Percentiles rank a stretch among this genome's conserved stretches.
phyloP scores from a whole-genome alignment of 2,113 vertebrate species.

The Anthoscopus minutus region DNA sequence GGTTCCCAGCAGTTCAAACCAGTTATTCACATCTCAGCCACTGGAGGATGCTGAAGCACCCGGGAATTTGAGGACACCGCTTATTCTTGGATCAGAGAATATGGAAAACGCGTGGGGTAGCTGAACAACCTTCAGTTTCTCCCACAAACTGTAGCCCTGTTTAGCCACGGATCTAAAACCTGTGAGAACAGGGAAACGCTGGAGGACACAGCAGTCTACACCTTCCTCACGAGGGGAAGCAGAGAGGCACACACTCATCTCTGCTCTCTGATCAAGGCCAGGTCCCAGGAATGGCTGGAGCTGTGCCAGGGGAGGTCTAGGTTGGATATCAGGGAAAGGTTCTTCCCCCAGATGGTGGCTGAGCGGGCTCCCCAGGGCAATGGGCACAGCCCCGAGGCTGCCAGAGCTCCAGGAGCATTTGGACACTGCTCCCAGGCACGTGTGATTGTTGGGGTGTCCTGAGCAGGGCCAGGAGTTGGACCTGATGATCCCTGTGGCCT shows the following conservation, averaged over 20 bases:
- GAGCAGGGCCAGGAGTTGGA: not conserved
- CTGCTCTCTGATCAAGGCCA: not conserved
- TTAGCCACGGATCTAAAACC: not conserved
- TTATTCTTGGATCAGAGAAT: not conserved
- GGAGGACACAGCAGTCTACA: not conserved
- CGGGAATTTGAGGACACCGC: not conserved
- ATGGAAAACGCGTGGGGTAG: not conserved
- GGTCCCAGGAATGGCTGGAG: not conserved
- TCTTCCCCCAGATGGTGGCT: not conserved
- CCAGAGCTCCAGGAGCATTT: fast-evolving
- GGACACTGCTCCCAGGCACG: not conserved
- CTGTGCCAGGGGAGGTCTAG: not conserved
- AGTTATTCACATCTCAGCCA: not conserved
- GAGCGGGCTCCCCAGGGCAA: not conserved
- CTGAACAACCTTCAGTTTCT: not conserved
- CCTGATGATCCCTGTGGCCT: not conserved
- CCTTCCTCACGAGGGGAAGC: not conserved
- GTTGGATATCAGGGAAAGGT: not conserved
- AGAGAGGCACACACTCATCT: not conserved
- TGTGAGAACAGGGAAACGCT: not conserved
- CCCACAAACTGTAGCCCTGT: not conserved
- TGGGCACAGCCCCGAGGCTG: fast-evolving
- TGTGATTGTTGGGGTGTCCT: not conserved
- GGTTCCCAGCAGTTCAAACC: not conserved
- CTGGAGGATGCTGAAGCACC: constrained; percentile 15